phyloP scores from a whole-genome alignment of 2,113 vertebrate species.

The Cottus gobio region DNA sequence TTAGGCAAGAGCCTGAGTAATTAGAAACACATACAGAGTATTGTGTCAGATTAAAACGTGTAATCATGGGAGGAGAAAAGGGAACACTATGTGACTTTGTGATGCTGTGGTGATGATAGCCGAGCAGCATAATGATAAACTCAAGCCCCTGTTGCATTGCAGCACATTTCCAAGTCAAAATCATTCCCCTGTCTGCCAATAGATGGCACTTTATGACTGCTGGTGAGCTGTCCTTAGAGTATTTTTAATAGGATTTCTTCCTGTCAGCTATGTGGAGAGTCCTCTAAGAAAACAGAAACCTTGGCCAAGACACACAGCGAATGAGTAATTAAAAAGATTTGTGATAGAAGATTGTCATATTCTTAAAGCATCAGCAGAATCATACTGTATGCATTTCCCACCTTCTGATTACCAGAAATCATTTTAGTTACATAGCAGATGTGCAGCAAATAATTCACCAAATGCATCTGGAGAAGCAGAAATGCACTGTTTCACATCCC shows the following conservation, averaged over 20 bases:
- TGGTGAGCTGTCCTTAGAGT: slow-evolving; percentile 30
- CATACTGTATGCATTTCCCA: slow-evolving; percentile 1
- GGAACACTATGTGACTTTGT: slow-evolving; percentile 17
- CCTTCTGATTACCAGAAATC: not conserved
- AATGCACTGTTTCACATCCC: not conserved
- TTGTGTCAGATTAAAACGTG: slow-evolving; percentile 8
- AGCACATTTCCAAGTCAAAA: slow-evolving; percentile 51
- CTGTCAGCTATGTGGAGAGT: slow-evolving; percentile 46
- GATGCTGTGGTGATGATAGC: slow-evolving; percentile 8
- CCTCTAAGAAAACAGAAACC: slow-evolving; percentile 52
- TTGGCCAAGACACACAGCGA: slow-evolving; percentile 30
- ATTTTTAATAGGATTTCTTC: slow-evolving; percentile 45
- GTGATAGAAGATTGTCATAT: not conserved
- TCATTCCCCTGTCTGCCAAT: slow-evolving; percentile 71
- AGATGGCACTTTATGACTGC: slow-evolving; percentile 84
- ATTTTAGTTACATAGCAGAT: not conserved
- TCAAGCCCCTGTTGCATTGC: slow-evolving; percentile 69
- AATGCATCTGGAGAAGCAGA: not conserved
- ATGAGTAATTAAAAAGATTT: slow-evolving; percentile 42
- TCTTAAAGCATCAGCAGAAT: not conserved
- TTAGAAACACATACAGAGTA: slow-evolving; percentile 18
- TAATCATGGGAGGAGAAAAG: slow-evolving; percentile 27
- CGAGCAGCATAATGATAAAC: slow-evolving; percentile 39
- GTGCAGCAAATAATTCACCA: not conserved
- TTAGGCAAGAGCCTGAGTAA: slow-evolving; percentile 35